These are phyloP conservation scores for Triplophysa tibetana DNA, from an alignment of 2,113 vertebrate species.

Conservation along the genomic window DNA sequence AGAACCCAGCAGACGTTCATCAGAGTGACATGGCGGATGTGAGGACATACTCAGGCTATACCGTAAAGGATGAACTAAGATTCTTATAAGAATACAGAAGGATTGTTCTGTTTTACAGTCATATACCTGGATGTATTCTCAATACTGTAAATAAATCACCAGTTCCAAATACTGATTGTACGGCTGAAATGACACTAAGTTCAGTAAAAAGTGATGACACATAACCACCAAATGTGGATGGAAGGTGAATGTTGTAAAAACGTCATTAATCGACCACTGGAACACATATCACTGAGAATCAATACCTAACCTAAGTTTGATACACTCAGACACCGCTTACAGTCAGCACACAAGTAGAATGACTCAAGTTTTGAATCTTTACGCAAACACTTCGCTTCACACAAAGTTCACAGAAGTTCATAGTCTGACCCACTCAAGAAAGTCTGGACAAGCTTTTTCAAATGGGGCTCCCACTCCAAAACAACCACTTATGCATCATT, in stretches of 20 bases:
- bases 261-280: slow-evolving; percentile 7
- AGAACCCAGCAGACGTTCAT: slow-evolving; percentile 15
- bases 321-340: neutral
- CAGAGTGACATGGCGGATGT: slow-evolving; percentile 35
- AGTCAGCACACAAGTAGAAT: neutral
- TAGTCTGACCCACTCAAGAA: slow-evolving; percentile 28
- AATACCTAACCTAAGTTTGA: slow-evolving; percentile 6
- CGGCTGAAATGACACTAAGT: neutral
- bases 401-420: slow-evolving; percentile 4
- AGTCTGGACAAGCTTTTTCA: slow-evolving; percentile 29
- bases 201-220: neutral
- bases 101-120: too few species aligned
- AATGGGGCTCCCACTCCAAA: slow-evolving; percentile 43
- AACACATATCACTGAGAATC: slow-evolving; percentile 5
- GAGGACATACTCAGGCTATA: slow-evolving; percentile 14
- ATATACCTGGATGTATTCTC: too few species aligned
- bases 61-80: neutral
- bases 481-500: slow-evolving; percentile 54
- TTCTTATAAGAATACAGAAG: neutral
- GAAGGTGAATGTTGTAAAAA: slow-evolving; percentile 20
- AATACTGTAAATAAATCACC: too few species aligned
- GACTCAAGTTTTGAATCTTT: neutral
- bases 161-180: neutral
- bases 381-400: neutral
- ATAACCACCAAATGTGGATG: neutral